Percentiles rank a stretch among this genome's conserved stretches.
Conservation (phyloP, 2,113 vertebrate species). For the Smithornis capensis region DNA sequence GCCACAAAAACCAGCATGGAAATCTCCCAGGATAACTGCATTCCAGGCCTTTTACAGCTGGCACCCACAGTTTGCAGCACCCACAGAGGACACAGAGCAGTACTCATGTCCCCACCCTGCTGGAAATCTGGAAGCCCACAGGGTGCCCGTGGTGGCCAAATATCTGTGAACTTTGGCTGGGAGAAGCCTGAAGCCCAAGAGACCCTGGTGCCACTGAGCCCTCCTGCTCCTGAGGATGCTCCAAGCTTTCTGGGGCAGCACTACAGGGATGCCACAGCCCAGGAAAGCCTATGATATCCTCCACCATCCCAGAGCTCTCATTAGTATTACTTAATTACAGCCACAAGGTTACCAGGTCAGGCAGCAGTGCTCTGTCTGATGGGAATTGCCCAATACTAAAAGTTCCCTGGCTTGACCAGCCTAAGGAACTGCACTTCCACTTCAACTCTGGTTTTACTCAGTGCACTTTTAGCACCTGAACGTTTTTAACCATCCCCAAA, state of each 20-base stretch:
- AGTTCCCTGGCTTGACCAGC: not conserved
- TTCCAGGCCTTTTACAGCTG: not conserved
- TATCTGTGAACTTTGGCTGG: rapidly evolving
- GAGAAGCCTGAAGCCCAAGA: not conserved
- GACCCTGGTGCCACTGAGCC: not conserved
- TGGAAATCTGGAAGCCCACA: rapidly evolving
- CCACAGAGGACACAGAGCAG: not conserved
- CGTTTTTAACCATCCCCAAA: no score
- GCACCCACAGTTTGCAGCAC: not conserved
- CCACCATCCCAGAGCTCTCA: not conserved
- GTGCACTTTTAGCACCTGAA: not conserved
- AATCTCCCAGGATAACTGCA: not conserved
- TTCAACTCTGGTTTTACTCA: not conserved
- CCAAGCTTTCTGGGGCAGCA: not conserved
- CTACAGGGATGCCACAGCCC: not conserved
- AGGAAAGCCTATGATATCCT: not conserved
- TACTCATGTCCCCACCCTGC: rapidly evolving
- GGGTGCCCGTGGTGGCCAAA: not conserved
- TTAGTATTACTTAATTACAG: not conserved
- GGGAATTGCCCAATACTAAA: not conserved
- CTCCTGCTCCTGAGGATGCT: not conserved
- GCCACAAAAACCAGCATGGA: rapidly evolving
- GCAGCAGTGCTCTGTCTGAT: not conserved
- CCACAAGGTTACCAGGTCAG: not conserved
- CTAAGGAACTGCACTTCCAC: not conserved